Evolutionary conservation across 2,113 vertebrate genomes (phyloP), one percentile per base, ranked within the genome.

Genomic region (Uropsilus gracilis): DNA sequence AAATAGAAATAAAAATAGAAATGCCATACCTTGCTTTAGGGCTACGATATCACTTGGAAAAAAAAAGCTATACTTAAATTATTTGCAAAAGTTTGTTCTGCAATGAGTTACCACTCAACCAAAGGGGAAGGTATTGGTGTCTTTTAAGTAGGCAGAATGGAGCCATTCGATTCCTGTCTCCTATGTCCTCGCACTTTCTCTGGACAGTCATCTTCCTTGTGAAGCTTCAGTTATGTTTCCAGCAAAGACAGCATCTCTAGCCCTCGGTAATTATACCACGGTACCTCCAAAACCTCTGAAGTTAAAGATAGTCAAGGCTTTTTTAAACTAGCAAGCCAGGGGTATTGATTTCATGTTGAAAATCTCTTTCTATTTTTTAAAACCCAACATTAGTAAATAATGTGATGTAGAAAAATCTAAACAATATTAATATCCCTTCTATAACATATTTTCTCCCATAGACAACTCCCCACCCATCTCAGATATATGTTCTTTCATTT

Each of bases 61-160:
- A 42, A 8, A 13, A 44, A 24, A 22, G 14, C 55, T 7, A 0
- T 32, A 0, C 34, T 42, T 22, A 1, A 0, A 1, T 24, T 32
- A 61, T 69, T 48, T 24, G 16, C 64, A 30, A 13, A 50, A 32
- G 42, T 69, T 32, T 48, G 53, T 50, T 48, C 34, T 48, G n/a
- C 42, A 37, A 13, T 14, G 18, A 44, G 50, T 26, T 46, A 32
- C 55, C 24, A 1, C 3, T 8, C 32, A 28, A 73, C 85, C 4
- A 6, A n/a, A 26, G 48, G 57, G 44, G 37, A 30, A 8, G 48
- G 3, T 44, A 11, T 53, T 73, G 13, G 1, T 39, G 48, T 57
- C 89, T 94, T 76, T 20, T 24, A 2, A 9, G 80, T 8, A n/a
- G n/a, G n/a, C n/a, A n/a, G n/a, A n/a, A n/a, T n/a, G 26, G 57